Conservation (phyloP, 2,113 vertebrate genomes). For the Elephas maximus region DNA sequence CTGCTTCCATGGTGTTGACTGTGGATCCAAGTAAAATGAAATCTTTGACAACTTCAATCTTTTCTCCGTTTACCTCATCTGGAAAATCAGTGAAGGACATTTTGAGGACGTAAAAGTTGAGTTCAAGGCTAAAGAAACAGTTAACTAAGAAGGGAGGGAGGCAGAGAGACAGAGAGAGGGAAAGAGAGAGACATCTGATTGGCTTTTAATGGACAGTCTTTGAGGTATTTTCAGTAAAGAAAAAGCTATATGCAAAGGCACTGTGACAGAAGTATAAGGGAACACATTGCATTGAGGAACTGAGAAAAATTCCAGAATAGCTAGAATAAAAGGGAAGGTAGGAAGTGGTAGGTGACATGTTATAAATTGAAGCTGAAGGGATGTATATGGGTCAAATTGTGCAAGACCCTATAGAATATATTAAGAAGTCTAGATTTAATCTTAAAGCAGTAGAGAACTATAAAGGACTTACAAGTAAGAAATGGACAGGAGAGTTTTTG, state of each 20-base stretch:
- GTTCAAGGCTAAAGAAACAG: neutral
- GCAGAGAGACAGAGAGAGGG: neutral
- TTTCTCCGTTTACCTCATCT: neutral
- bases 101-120: neutral
- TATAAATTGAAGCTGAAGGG: neutral
- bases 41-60: neutral
- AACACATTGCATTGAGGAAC: neutral
- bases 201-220: neutral
- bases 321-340: neutral
- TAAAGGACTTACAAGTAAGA: neutral
- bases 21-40: neutral
- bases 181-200: neutral
- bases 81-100: neutral
- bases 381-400: neutral
- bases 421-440: neutral
- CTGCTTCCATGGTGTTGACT: neutral
- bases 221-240: neutral
- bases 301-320: neutral
- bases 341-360: neutral
- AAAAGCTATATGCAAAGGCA: neutral
- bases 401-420: neutral
- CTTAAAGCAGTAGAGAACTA: neutral
- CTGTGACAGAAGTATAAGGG: neutral
- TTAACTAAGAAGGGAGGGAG: neutral
- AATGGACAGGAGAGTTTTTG: neutral